A percentile compares a stretch with the other conserved stretches of the same genome.
These are phyloP conservation scores for Drosophila putrida DNA, from an alignment of 2,888 invertebrate genomes.

Conservation along the genomic window DNA sequence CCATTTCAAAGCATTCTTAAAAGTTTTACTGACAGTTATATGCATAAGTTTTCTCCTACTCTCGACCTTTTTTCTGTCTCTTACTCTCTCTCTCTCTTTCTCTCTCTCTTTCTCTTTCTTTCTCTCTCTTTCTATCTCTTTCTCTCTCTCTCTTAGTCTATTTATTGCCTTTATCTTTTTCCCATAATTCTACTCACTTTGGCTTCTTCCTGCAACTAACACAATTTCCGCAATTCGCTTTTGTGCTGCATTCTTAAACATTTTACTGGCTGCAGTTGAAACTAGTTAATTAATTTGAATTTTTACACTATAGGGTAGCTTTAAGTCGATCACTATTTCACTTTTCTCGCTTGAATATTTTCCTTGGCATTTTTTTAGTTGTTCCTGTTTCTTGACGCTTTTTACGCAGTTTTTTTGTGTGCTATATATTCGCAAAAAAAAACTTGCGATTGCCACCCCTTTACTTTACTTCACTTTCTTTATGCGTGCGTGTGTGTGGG, in stretches of 20 bases:
- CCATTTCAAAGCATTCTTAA: background rate
- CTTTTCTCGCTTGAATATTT: background rate
- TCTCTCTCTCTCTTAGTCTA: background rate
- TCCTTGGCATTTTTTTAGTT: background rate
- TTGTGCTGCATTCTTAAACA: background rate
- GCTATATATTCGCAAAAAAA: slow-evolving; percentile 44
- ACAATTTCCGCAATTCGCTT: background rate
- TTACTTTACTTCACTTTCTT: slow-evolving; percentile 47
- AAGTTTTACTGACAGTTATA: background rate
- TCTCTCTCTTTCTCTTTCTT: background rate
- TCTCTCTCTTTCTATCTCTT: background rate
- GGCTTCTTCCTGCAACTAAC: background rate
- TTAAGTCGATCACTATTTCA: background rate
- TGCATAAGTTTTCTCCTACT: no score
- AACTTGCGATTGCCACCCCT: slow-evolving; percentile 69
- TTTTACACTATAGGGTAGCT: background rate
- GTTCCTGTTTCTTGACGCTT: slow-evolving; percentile 1
- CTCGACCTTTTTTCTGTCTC: no score
- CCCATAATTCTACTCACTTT: no score
- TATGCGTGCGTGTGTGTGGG: background rate
- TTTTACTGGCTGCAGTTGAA: background rate
- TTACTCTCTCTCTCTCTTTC: no score
- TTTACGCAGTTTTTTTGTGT: slow-evolving; percentile 31
- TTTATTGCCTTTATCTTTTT: background rate
- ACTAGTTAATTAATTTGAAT: background rate